Evolutionary conservation across 2,797 vertebrate species (phyloP).

Genomic region (Gadopsis marmoratus): DNA sequence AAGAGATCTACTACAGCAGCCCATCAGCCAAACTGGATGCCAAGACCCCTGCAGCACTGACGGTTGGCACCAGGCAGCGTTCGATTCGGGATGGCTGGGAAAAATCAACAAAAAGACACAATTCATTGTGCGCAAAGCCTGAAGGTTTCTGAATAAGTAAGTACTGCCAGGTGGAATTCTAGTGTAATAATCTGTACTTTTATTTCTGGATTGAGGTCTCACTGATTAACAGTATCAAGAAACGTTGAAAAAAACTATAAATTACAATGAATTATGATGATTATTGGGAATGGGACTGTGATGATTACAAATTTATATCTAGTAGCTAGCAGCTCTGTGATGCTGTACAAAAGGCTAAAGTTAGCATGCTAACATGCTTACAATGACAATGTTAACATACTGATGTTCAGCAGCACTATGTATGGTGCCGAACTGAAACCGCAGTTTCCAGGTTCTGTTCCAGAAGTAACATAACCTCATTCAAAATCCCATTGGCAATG

Average conservation of each 20-base stretch:
- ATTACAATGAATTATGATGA: not conserved
- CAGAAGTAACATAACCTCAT: too few relatives aligned
- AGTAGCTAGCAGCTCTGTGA: too few relatives aligned
- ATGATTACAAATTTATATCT: too few relatives aligned
- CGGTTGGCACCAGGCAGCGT: conserved; percentile 41
- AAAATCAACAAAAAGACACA: conserved; percentile 29
- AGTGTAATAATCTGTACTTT: not conserved
- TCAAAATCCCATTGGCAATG: too few relatives aligned
- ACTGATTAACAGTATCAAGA: not conserved
- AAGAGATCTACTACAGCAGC: conserved; percentile 44
- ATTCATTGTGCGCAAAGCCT: not conserved
- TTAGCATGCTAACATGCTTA: too few relatives aligned
- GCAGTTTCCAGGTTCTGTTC: too few relatives aligned
- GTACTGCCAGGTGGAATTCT: not conserved
- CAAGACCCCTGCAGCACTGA: conserved; percentile 56
- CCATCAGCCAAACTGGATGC: conserved; percentile 52
- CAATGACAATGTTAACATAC: too few relatives aligned
- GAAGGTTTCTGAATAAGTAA: conserved; percentile 7
- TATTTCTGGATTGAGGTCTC: not conserved
- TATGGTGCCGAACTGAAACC: too few relatives aligned
- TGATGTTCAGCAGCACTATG: too few relatives aligned
- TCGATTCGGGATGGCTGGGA: conserved; percentile 36
- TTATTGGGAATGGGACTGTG: too few relatives aligned
- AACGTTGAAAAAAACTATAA: not conserved
- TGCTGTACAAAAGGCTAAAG: too few relatives aligned